phyloP scores from a whole-genome alignment of 2,888 invertebrate genomes.

The Agrotis clavis region DNA sequence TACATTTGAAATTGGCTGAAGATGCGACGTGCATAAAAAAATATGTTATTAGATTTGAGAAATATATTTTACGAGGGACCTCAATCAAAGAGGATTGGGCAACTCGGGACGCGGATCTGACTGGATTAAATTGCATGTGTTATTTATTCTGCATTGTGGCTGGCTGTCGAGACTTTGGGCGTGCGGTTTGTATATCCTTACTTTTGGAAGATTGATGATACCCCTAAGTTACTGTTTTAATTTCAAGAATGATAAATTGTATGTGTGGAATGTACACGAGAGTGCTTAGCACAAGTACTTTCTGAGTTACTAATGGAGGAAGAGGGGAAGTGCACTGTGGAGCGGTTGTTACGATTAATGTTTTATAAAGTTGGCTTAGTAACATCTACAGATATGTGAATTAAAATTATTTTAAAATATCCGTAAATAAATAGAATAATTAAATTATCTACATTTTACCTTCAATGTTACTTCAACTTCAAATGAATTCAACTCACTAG shows the following conservation, averaged over 20 bases:
- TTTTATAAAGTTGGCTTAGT: constrained; percentile 35
- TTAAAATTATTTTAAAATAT: background rate
- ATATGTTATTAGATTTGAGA: constrained; percentile 8
- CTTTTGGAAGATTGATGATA: constrained; percentile 59
- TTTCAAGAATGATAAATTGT: constrained; percentile 56
- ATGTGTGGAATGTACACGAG: constrained; percentile 40
- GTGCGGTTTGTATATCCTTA: constrained; percentile 40
- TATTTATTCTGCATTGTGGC: constrained; percentile 54
- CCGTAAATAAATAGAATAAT: background rate
- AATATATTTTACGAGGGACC: constrained; percentile 37
- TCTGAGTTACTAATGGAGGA: constrained; percentile 42
- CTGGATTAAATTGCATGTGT: constrained; percentile 50
- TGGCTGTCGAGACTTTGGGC: constrained; percentile 38
- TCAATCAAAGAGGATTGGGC: constrained; percentile 28
- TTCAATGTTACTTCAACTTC: background rate
- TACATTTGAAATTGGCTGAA: constrained; percentile 41
- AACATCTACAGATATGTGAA: background rate
- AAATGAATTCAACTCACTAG: background rate
- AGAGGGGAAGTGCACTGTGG: constrained; percentile 32
- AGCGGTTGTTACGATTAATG: constrained; percentile 31
- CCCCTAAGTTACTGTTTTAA: constrained; percentile 55
- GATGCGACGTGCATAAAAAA: constrained; percentile 39
- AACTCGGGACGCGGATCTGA: constrained; percentile 8
- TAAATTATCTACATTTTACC: background rate
- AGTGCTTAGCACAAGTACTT: constrained; percentile 39